Conservation (phyloP, 2,888 invertebrate genomes). For the Clostera curtula region DNA sequence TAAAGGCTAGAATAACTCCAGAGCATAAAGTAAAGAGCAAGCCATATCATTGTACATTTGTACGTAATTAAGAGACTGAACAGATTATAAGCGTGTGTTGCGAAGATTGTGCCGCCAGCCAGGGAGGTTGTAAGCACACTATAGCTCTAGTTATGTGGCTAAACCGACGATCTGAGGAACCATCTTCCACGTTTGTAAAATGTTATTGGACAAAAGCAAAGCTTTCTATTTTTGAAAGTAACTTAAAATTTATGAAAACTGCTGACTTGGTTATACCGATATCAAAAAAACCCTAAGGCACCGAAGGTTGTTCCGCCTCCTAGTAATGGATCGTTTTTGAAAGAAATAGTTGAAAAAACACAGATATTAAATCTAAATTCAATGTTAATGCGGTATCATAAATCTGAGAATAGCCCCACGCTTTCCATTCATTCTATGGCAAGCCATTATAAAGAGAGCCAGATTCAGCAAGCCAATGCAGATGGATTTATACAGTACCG, state of each 20-base stretch:
- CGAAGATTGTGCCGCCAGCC: constrained; percentile 6
- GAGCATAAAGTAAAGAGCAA: constrained; percentile 6
- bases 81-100: background rate
- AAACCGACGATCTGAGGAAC: constrained; percentile 6
- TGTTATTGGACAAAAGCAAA: too few species aligned
- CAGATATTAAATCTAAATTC: constrained; percentile 1
- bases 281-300: background rate
- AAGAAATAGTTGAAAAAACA: constrained; percentile 4
- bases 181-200: too few species aligned
- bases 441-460: constrained; percentile 2
- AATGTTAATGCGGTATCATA: constrained; percentile 1
- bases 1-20: constrained; percentile 5
- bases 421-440: constrained; percentile 3
- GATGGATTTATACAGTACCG: constrained; percentile 2
- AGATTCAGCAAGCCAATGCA: background rate
- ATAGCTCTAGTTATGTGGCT: constrained; percentile 12
- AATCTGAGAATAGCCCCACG: constrained; percentile 1
- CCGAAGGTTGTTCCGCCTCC: constrained; percentile 2
- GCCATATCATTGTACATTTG: background rate
- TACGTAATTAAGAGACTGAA: constrained; percentile 3
- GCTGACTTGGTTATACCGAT: constrained; percentile 1
- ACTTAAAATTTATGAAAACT: constrained; percentile 6
- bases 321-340: constrained; percentile 2
- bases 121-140: constrained; percentile 12
- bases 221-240: constrained; percentile 4